Evolutionary conservation across 2,888 invertebrate genomes (phyloP), one percentile per base, ranked within the genome.

Genomic region (Tridacna crocea): DNA sequence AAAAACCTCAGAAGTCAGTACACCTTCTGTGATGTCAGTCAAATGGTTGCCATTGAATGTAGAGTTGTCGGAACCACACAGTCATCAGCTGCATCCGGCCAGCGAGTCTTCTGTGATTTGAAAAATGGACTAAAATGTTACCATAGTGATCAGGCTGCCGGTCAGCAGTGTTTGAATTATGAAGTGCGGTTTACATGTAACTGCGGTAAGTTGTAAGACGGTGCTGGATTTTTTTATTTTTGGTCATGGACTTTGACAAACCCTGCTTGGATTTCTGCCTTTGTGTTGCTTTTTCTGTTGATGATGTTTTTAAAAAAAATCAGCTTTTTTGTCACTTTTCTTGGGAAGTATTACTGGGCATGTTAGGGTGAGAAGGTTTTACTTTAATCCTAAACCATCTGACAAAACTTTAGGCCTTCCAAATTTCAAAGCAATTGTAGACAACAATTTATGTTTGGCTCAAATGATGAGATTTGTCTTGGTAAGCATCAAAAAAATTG

Each of bases 101-200:
- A 97, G 76, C 96, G 97, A 91, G 97, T 96, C 0, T 96, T 96
- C 88, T 98, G 98, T 92, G 96, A 96, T 88, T 63, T 90, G 61
- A 77, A 80, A 36, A 83, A 89, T 24, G 92, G 92, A 47, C 85
- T 92, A 51, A 86, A 78, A 13, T 92, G 92, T 84, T 82, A 85
- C 76, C 87, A 90, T 74, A 83, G 70, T 26, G 86, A 90, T 46
- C 90, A 91, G 75, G 70, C 79, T 2, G 75, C 73, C 36, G 87
- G 85, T 0, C 82, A 87, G 58, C 65, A 87, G 63, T 94, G 94
- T 80, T 77, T 88, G 60, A 93, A 94, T 82, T 94, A 93, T 80
- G 93, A 94, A 91, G 91, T 94, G 27, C 79, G 93, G 72, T 92
- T 92, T 80, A 90, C 88, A 55, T 94, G 94, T 82, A 94, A 95